Base-by-base conservation (phyloP, 2,113 vertebrate species). In the Dasyornis broadbenti region DNA sequence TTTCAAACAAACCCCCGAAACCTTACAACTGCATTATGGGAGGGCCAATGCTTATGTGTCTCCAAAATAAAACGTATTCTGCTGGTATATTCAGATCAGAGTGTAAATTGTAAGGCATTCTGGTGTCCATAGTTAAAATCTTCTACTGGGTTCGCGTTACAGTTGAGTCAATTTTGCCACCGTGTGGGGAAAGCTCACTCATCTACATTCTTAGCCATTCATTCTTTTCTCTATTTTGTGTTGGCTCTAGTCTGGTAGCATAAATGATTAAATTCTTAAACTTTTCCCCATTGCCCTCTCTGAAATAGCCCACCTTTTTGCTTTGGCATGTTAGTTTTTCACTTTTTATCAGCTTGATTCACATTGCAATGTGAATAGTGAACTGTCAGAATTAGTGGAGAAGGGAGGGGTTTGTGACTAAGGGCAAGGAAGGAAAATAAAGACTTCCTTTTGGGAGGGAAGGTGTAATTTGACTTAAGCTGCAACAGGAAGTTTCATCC, bases 21-120 rank as follows among this genome's bases (percentile, higher is more conserved):
- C 9, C 33, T 61, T 70, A 30, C 5, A n/a, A 1, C 27, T 27
- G 10, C 6, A 2, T 79, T 64, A 4, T 19, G 7, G 31, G 57
- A 49, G 13, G 49, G 23, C 22, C 37, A 60, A 0, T 49, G 27
- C 30, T 40, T 14, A 31, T 27, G 13, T 0, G 0, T 57, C 28
- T 69, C 42, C 12, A 28, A 15, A 72, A 30, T n/a, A 68, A 21
- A 13, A 44, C 9, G 2, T 10, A 2, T 31, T 61, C 15, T 63
- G 13, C 45, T 68, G 21, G 15, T 31, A 4, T 14, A 0, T 47
- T 75, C n/a, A 82, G 5, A 19, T 57, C 39, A 8, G 45, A 47
- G 27, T 37, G 23, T 22, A 61, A 75, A 50, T 37, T 56, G 1
- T 65, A 31, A 50, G 63, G 61, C 13, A 14, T 64, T 65, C 35